Conservation (phyloP, 2,797 vertebrate species). For the Pelobates cultripes region DNA sequence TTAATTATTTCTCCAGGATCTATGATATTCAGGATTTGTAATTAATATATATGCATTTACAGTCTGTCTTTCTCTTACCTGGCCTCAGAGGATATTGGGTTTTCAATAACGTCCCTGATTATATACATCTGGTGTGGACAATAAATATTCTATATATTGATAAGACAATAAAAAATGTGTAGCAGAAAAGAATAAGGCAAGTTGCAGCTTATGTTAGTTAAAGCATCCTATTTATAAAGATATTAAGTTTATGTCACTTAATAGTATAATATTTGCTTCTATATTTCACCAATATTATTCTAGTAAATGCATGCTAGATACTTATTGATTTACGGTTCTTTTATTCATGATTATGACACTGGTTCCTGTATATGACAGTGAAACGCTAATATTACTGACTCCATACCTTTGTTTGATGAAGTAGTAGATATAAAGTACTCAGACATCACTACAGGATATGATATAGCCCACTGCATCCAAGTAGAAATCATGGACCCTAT, state of each 20-base stretch:
- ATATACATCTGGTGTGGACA: not conserved
- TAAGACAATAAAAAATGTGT: not conserved
- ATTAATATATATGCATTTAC: not conserved
- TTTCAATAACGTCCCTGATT: not conserved
- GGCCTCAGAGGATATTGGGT: not conserved
- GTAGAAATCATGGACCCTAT: not conserved
- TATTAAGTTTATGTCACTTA: too few species aligned
- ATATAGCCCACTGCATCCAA: not conserved
- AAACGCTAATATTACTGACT: not conserved
- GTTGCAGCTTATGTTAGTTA: not conserved
- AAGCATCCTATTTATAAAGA: too few species aligned
- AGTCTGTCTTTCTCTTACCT: not conserved
- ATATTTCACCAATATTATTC: not conserved
- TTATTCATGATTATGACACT: not conserved
- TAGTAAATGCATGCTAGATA: not conserved
- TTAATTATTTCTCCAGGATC: not conserved
- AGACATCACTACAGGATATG: not conserved
- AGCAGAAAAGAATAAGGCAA: not conserved
- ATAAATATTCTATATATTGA: not conserved
- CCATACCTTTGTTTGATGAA: not conserved
- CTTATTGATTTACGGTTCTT: not conserved
- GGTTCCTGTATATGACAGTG: not conserved
- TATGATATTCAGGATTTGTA: not conserved
- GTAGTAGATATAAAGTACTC: not conserved
- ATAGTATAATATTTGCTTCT: not conserved